phyloP scores from a whole-genome alignment of 2,888 invertebrate species.

The Linyphia triangularis region DNA sequence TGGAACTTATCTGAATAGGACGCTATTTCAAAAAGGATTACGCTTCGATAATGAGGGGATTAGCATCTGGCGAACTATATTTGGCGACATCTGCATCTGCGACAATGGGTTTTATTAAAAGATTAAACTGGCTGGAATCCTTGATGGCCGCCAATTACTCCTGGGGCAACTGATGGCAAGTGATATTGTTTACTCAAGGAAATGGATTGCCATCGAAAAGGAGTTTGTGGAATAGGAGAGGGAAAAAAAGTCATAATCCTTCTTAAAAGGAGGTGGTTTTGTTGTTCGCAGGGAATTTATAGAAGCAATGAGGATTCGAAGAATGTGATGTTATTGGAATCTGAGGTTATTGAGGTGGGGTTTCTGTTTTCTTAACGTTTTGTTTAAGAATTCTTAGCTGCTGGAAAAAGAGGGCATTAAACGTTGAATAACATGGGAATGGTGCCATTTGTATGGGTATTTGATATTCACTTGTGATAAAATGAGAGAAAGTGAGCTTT shows the following conservation, averaged over 20 bases:
- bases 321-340: neutral
- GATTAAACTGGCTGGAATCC: constrained; percentile 39
- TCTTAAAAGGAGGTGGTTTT: neutral
- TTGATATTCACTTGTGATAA: too few relatives aligned
- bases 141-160: constrained; percentile 27
- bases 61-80: constrained; percentile 53
- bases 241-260: neutral
- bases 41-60: constrained; percentile 44
- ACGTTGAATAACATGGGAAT: too few relatives aligned
- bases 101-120: constrained; percentile 59
- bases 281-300: neutral
- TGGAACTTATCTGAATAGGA: constrained; percentile 1
- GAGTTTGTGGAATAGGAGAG: neutral
- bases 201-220: neutral
- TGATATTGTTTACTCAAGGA: constrained; percentile 29
- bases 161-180: neutral
- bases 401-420: neutral
- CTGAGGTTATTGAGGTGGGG: neutral
- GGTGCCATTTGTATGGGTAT: too few relatives aligned
- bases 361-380: neutral
- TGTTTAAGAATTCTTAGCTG: neutral
- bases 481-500: too few relatives aligned
- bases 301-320: neutral
- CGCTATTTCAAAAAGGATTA: constrained; percentile 29
- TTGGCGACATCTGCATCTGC: constrained; percentile 27